A percentile compares a stretch with the other conserved stretches of the same genome.
Evolutionary conservation across 2,888 invertebrate species (phyloP).

Genomic region (Chydorus sphaericus): DNA sequence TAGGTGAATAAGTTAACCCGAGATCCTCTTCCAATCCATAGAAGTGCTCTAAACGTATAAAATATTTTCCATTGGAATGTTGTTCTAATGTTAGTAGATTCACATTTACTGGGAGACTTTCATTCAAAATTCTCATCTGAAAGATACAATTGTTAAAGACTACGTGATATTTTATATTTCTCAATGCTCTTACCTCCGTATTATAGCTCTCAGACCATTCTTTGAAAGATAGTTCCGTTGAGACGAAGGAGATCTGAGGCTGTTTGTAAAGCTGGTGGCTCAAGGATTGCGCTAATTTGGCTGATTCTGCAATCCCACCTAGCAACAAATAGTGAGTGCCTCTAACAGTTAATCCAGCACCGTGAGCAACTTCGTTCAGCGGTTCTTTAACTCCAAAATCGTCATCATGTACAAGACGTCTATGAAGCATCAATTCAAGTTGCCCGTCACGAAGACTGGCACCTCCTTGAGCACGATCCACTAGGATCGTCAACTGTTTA

Average conservation of each 20-base stretch:
- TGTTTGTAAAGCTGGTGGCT: slow-evolving; percentile 1
- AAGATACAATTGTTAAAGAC: not conserved
- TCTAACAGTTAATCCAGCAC: slow-evolving; percentile 36
- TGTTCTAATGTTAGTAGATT: slow-evolving; percentile 67
- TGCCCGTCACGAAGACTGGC: slow-evolving; percentile 55
- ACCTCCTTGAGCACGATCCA: slow-evolving; percentile 68
- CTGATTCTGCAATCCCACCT: slow-evolving; percentile 23
- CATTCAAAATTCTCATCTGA: no score
- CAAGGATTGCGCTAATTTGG: slow-evolving; percentile 32
- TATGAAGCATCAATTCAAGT: slow-evolving; percentile 64
- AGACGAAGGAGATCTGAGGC: not conserved
- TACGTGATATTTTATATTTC: no score
- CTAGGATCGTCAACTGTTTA: slow-evolving; percentile 11
- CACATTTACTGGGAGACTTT: slow-evolving; percentile 53
- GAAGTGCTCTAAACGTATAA: slow-evolving; percentile 64
- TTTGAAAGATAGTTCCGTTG: not conserved
- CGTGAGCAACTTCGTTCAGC: slow-evolving; percentile 43
- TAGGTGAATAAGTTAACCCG: slow-evolving; percentile 35
- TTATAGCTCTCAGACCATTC: slow-evolving; percentile 25
- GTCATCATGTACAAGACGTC: slow-evolving; percentile 51
- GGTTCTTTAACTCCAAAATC: slow-evolving; percentile 54
- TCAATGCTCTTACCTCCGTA: slow-evolving; percentile 30
- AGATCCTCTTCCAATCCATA: slow-evolving; percentile 35
- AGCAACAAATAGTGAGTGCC: slow-evolving; percentile 36
- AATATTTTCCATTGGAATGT: slow-evolving; percentile 42